Evolutionary conservation across 2,113 vertebrate genomes (phyloP).

Genomic region (Oryzias curvinotus): DNA sequence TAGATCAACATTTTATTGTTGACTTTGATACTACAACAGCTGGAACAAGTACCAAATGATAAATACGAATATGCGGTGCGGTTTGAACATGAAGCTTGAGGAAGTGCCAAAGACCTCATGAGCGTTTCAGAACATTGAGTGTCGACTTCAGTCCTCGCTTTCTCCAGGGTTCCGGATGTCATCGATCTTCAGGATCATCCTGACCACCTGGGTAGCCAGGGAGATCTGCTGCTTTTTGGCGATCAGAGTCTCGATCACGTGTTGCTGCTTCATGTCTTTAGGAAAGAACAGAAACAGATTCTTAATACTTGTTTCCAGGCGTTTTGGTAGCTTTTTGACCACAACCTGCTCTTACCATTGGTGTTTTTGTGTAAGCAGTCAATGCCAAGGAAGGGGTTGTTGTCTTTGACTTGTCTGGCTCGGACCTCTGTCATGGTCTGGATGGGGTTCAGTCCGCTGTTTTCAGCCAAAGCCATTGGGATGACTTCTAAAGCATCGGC

Average conservation of each 20-base stretch:
- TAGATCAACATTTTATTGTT: conserved; percentile 73
- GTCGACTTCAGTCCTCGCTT: conserved; percentile 82
- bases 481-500: conserved; percentile 95
- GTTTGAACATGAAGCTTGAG: conserved; percentile 48
- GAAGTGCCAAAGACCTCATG: conserved; percentile 60
- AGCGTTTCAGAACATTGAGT: conserved; percentile 8
- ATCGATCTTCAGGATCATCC: conserved; percentile 98
- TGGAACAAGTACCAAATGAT: conserved; percentile 72
- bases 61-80: conserved; percentile 73
- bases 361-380: conserved; percentile 92
- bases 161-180: conserved; percentile 94
- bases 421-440: conserved; percentile 95
- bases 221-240: conserved; percentile 97
- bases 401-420: conserved; percentile 89
- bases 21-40: conserved; percentile 62
- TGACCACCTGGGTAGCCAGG: conserved; percentile 93
- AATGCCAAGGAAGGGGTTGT: conserved; percentile 89
- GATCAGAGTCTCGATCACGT: conserved; percentile 96
- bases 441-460: conserved; percentile 95
- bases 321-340: too few species aligned
- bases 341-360: conserved; percentile 79
- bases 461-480: conserved; percentile 93
- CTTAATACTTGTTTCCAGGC: background rate
- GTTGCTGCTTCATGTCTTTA: conserved; percentile 96
- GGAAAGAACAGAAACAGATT: conserved; percentile 8